Evolutionary conservation across 2,113 vertebrate genomes (phyloP), one percentile per base, ranked within the genome.

Genomic region (Leucopsar rothschildi): DNA sequence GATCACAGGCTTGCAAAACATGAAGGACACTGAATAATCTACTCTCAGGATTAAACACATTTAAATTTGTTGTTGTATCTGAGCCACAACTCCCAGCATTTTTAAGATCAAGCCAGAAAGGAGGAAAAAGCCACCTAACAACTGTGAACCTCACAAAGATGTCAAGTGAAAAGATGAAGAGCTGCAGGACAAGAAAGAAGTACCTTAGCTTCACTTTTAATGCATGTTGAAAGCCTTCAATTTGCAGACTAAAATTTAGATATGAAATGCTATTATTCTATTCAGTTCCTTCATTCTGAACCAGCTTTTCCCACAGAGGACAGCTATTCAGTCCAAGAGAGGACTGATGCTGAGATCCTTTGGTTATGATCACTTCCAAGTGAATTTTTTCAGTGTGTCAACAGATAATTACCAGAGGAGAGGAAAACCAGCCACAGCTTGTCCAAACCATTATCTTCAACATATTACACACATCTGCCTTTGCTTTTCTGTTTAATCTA

Each of bases 401-500:
- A 70, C 72, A 66, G 31, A 45, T 68, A 59, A n/a, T 16, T 61
- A 77, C 40, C 40, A 64, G 28, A 86, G 35, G 22, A 40, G 39
- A 92, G 18, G 33, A 68, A 47, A 72, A 71, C 28, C 21, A 75
- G 45, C 4, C 39, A 68, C 37, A 52, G 13, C 37, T 70, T 60
- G 27, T 73, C 24, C 55, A 79, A 86, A 82, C 24, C 17, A 24
- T 64, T 71, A 63, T 91, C 25, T 92, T 57, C 82, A 79, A 63
- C 35, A 50, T 52, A 68, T 29, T 61, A 37, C 42, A 86, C 5
- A 49, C 37, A 94, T 84, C 53, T 96, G 75, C 66, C 57, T 86
- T 87, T 93, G 44, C 31, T 96, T 47, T 94, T 91, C 82, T 91
- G 22, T 86, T 92, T 78, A 86, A 92, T 47, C 27, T 90, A 90